Conservation (phyloP, 2,113 vertebrate species). For the Tenrec ecaudatus region DNA sequence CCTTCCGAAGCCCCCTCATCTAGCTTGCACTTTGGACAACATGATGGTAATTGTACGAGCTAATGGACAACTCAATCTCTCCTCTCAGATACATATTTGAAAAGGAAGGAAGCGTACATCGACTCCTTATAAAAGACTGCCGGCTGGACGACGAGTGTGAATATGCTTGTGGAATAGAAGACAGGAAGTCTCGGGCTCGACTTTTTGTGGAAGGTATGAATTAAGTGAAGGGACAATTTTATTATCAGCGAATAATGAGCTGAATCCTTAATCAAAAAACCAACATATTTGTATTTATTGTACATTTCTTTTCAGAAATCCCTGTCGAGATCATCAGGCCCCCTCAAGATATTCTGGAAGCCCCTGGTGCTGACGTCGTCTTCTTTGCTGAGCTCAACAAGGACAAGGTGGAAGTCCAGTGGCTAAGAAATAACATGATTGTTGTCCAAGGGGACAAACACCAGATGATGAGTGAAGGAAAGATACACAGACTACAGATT, state of each 20-base stretch:
- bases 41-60: conserved; percentile 44
- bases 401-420: conserved; percentile 97
- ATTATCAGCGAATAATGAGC: conserved; percentile 33
- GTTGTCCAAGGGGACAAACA: conserved; percentile 98
- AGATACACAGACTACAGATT: conserved; percentile 95
- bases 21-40: background rate
- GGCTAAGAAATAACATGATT: conserved; percentile 99
- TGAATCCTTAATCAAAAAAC: conserved; percentile 16
- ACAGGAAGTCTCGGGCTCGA: conserved; percentile 95
- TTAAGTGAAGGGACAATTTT: conserved; percentile 25
- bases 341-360: conserved; percentile 94
- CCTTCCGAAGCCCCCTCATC: too few species aligned
- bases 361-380: conserved; percentile 94
- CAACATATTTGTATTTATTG: conserved; percentile 65
- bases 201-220: conserved; percentile 96
- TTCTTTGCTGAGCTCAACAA: conserved; percentile 97
- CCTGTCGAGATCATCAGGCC: conserved; percentile 97
- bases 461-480: conserved; percentile 99
- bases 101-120: conserved; percentile 93
- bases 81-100: conserved; percentile 94
- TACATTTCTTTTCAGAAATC: conserved; percentile 89
- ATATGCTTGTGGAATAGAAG: conserved; percentile 97
- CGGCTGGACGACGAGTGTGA: conserved; percentile 97
- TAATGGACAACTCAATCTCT: conserved; percentile 63
- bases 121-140: conserved; percentile 94